Base-by-base conservation (phyloP, 2,797 vertebrate species). In the Eptatretus atami region DNA sequence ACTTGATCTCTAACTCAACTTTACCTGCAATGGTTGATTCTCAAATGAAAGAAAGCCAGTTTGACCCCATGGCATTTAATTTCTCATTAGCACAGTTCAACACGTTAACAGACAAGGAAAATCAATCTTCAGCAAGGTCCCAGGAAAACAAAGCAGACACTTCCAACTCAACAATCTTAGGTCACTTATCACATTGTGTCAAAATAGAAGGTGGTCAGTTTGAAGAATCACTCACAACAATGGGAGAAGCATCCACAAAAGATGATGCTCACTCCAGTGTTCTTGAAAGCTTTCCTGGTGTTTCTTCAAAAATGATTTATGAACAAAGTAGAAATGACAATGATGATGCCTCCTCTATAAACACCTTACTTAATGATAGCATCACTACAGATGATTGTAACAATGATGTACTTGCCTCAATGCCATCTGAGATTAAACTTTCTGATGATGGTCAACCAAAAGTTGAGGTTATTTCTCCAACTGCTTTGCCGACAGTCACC, bases 271-370 rank as follows among this genome's bases (percentile, higher is more conserved):
- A n/a, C n/a, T n/a, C 57, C 9, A 25, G 57, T 12, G 57, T 24
- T 9, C n/a, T 24, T 24, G 57, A 61, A 10, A 84, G 77, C 66
- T 82, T 86, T 66, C 83, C 82, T 64, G 86, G 94, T 76, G 86
- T 90, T 65, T 85, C 86, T 12, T 84, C 96, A 67, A 93, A 85
- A 68, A 77, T 95, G 67, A 84, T 78, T 73, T 98, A 83, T 76
- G 90, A 99, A 77, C 90, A 79, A 64, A 79, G 75, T 15, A 96
- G 94, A 74, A 76, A 96, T 69, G 92, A 99, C 76, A 96, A 96
- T 1, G 92, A 99, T 6, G 92, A 99, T 76, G 96, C 90, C 73
- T 99, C 92, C 66, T 99, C 92, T 14, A 88, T 99, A 71, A 99
- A 99, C 72, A 99, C 92, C 0, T 90, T 90, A 53, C 87, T 99